Base-by-base conservation (phyloP, 1,140 invertebrate species). In the Anadara kagoshimensis region DNA sequence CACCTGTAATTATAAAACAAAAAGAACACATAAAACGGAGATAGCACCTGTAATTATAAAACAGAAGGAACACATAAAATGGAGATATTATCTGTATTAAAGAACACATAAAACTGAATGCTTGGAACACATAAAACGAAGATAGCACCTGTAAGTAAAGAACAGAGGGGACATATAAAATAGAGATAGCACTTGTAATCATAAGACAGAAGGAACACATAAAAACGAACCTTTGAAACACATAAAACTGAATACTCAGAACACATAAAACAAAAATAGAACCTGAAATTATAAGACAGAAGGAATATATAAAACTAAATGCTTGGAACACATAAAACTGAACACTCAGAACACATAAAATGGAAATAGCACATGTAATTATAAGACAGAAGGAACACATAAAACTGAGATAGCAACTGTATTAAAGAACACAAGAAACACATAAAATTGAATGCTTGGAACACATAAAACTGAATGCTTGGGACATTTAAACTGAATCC, bases 11-110 rank as follows among this genome's bases (percentile, higher is more conserved):
- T 8, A 51, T 8, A 51, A 8, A 22, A 51, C 22, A 51, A 7
- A 51, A 16, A 18, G 78, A 90, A 90, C 82, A 98, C 92, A 88
- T 98, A 98, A 89, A 98, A 98, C 63, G 96, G 96, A 88, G 96
- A 96, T 65, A 98, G 92, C 54, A 95, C 89, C 87, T 92, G 81
- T 61, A 72, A 78, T 36, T 45, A 59, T 14, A 57, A 12, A 57
- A 59, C 36, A 59, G 20, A 58, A 76, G 29, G 29, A 36, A 36
- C 29, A 36, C 29, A 36, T 36, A 36, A 3, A n/a, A 36, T 36
- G 7, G 29, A 36, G 29, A 36, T 7, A n/a, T n/a, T n/a, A n/a
- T n/a, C 62, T 56, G 24, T 63, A 96, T 96, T 88, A 96, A 96
- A 64, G 29, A 36, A 36, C 29, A 36, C 29, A 36, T 36, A 61